Evolutionary conservation across 2,113 vertebrate genomes (phyloP).

Genomic region (Tamias sibiricus): DNA sequence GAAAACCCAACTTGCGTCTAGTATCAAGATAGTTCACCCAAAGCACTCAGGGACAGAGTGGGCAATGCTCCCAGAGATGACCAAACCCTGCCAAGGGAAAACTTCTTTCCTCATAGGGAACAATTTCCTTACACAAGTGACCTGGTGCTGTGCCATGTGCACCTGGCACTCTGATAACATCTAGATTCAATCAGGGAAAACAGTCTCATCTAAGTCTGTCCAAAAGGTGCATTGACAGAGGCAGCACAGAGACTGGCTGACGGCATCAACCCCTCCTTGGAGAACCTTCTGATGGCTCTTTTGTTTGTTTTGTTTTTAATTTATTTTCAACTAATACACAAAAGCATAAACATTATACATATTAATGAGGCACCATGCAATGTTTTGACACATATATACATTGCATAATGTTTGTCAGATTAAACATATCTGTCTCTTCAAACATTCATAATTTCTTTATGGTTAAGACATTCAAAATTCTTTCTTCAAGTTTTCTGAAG

Average conservation of each 20-base stretch:
- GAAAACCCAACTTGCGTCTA: neutral
- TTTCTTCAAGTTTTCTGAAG: too few relatives aligned
- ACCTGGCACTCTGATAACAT: neutral
- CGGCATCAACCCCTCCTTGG: neutral
- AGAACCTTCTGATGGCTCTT: neutral
- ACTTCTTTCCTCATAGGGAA: neutral
- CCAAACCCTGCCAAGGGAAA: neutral
- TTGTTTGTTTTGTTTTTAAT: too few relatives aligned
- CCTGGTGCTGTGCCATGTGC: too few relatives aligned
- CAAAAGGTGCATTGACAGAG: neutral
- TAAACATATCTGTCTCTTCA: too few relatives aligned
- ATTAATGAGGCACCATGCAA: too few relatives aligned
- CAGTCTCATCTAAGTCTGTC: neutral
- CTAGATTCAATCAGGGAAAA: neutral
- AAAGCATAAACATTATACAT: too few relatives aligned
- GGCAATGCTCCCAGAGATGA: neutral
- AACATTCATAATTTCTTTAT: too few relatives aligned
- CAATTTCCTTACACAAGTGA: neutral
- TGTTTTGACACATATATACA: neutral
- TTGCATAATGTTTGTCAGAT: neutral
- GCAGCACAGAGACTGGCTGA: neutral
- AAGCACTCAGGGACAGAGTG: neutral
- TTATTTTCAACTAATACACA: too few relatives aligned
- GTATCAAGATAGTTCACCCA: neutral
- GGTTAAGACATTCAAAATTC: too few relatives aligned